Evolutionary conservation across 2,888 invertebrate genomes (phyloP), one percentile per base, ranked within the genome.

Genomic region (Parelbella ahira): DNA sequence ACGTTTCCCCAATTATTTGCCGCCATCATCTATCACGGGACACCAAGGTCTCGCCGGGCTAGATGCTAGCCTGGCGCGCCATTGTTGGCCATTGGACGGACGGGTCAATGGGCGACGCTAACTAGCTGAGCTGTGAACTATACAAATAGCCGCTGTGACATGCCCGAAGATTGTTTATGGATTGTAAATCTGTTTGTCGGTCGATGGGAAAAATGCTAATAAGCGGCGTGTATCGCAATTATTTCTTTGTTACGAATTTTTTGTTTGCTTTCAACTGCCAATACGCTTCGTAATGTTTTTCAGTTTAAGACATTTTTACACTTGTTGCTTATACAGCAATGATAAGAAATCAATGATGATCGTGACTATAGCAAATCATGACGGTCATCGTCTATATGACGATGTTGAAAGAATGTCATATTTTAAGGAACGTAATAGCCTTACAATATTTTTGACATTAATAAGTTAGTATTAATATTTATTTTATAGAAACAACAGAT

Each of bases 91-190:
- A 37, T 37, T 33, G 54, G 73, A 75, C 65, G 50, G 82, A 81
- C 83, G 79, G 77, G 71, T 82, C 82, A 82, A 83, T 83, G 70
- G 80, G 49, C 37, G 43, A 41, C 47, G 44, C 68, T 70, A 76
- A 79, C 79, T 75, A 79, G 73, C 63, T 12, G 47, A 75, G 78
- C 79, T 67, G 78, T 76, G 79, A 82, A 81, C 60, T 60, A 64
- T 75, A 79, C 82, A 80, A 82, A 83, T 80, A 58, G 72, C 44
- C 50, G 46, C 33, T 37, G 43, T 41, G 37, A 36, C 25, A 18
- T 19, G 8, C 4, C 2, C 36, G n/a, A 25, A 28, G 39, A 32
- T 41, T 27, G 41, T 41, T 27, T 33, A 33, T 33, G 33, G 41
- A 20, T 33, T 25, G 27, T 30, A 21, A 4, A 12, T 15, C 32